phyloP scores from a whole-genome alignment of 1,140 invertebrate genomes.

The Babylonia areolata region DNA sequence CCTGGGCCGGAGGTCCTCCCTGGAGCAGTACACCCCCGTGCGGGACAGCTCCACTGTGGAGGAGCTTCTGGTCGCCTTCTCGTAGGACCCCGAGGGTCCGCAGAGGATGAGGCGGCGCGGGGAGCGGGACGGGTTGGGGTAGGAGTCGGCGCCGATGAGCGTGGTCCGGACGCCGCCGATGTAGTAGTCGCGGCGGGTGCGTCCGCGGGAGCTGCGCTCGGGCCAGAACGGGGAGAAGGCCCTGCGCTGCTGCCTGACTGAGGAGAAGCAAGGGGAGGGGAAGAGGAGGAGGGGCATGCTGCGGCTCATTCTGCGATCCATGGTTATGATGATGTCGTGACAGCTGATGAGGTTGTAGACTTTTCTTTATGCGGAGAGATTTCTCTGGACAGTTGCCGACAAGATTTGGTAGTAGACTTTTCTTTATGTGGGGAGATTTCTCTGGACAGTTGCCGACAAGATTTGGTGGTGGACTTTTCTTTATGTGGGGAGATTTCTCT shows the following conservation, averaged over 20 bases:
- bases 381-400: too few relatives aligned
- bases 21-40: slow-evolving; percentile 37
- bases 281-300: slow-evolving; percentile 37
- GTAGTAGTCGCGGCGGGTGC: not conserved
- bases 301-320: slow-evolving; percentile 39
- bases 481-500: too few relatives aligned
- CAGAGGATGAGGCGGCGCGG: slow-evolving; percentile 13
- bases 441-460: too few relatives aligned
- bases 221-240: not conserved
- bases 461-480: too few relatives aligned
- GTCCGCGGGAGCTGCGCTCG: not conserved
- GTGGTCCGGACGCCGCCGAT: not conserved
- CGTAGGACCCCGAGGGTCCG: not conserved
- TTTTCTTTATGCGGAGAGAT: too few relatives aligned
- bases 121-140: not conserved
- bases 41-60: slow-evolving; percentile 30
- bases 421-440: too few relatives aligned
- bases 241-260: too few relatives aligned
- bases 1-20: slow-evolving; percentile 12
- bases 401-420: too few relatives aligned
- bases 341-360: too few relatives aligned
- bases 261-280: not conserved
- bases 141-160: not conserved
- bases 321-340: too few relatives aligned
- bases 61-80: slow-evolving; percentile 34